Evolutionary conservation across 1,140 invertebrate species (phyloP).

Genomic region (Brachionus sp.): DNA sequence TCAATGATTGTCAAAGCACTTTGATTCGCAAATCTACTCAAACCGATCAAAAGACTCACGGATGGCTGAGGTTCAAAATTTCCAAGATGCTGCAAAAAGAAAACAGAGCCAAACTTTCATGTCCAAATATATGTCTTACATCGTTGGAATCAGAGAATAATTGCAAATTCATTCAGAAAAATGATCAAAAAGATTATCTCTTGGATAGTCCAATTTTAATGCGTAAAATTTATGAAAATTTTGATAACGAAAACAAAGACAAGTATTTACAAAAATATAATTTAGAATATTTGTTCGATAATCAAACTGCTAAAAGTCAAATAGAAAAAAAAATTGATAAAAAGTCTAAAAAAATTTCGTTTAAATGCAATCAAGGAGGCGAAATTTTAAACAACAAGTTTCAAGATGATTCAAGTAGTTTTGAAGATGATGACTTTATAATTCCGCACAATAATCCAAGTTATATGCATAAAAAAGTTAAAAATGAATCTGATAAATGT

Average conservation of each 20-base stretch:
- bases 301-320: neutral
- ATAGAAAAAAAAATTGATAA: neutral
- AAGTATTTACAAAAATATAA: constrained; percentile 41
- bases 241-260: neutral
- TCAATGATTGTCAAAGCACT: constrained; percentile 2
- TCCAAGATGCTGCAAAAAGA: neutral
- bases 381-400: neutral
- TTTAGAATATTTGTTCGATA: constrained; percentile 41
- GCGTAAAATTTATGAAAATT: neutral
- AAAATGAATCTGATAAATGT: neutral
- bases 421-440: constrained; percentile 13
- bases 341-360: constrained; percentile 2
- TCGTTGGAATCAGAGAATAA: constrained; percentile 14
- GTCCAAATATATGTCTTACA: neutral
- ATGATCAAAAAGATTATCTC: constrained; percentile 24
- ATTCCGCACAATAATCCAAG: neutral
- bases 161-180: constrained; percentile 23
- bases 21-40: neutral
- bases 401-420: neutral
- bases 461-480: neutral
- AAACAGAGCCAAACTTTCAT: neutral
- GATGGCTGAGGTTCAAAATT: constrained; percentile 17
- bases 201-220: constrained; percentile 37
- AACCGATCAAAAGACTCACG: neutral
- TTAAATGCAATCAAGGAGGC: neutral